Conservation (phyloP, 2,113 vertebrate genomes). For the Syngnathus floridae region DNA sequence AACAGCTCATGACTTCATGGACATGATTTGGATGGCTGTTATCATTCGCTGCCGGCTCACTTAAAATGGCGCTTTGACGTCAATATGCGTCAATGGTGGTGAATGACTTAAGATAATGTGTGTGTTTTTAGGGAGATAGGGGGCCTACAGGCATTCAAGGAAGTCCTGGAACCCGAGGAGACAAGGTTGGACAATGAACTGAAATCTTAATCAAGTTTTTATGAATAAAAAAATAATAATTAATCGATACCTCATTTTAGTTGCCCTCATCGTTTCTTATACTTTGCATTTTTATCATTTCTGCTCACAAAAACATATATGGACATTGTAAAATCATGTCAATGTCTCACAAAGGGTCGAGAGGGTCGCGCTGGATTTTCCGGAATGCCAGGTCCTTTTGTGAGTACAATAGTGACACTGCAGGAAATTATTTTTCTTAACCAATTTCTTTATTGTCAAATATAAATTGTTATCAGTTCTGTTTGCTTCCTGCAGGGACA, state of each 20-base stretch:
- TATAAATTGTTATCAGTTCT: neutral
- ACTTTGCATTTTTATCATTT: neutral
- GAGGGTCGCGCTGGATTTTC: constrained; percentile 61
- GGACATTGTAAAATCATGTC: neutral
- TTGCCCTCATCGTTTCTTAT: too few relatives aligned
- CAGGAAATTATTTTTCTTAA: neutral
- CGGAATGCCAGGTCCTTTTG: constrained; percentile 63
- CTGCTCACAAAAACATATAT: neutral
- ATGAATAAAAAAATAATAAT: too few relatives aligned
- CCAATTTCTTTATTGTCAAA: neutral
- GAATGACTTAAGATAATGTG: neutral
- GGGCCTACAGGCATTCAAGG: constrained; percentile 59
- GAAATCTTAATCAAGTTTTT: neutral
- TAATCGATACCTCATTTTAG: too few relatives aligned
- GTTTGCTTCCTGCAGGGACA: constrained; percentile 57
- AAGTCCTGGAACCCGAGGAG: constrained; percentile 53
- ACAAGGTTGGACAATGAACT: constrained; percentile 56
- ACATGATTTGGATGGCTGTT: neutral
- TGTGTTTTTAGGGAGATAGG: constrained; percentile 55
- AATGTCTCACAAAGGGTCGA: constrained; percentile 54
- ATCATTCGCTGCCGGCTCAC: too few relatives aligned
- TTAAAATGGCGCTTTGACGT: too few relatives aligned
- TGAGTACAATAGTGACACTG: constrained; percentile 42
- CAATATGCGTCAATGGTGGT: too few relatives aligned
- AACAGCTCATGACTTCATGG: neutral